These are phyloP conservation scores for Patella depressa DNA, from an alignment of 2,888 invertebrate species.

Conservation along the genomic window DNA sequence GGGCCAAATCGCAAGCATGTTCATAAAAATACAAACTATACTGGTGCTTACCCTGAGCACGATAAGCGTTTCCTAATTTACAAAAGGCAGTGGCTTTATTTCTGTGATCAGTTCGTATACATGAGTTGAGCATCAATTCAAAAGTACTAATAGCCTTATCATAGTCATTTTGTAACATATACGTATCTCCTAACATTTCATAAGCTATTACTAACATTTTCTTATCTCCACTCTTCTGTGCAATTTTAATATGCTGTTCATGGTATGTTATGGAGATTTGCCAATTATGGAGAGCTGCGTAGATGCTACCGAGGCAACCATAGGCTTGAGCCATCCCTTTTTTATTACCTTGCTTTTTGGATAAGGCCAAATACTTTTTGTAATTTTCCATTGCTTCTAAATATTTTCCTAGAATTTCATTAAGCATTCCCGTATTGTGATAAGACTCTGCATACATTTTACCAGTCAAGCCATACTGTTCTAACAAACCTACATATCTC, in stretches of 20 bases:
- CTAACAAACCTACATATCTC: slow-evolving; percentile 36
- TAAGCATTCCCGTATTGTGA: slow-evolving; percentile 64
- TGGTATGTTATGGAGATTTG: slow-evolving; percentile 60
- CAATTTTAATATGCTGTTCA: slow-evolving; percentile 61
- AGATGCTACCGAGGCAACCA: slow-evolving; percentile 65
- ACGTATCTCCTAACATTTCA: slow-evolving; percentile 65
- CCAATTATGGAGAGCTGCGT: slow-evolving; percentile 61
- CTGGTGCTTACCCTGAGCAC: slow-evolving; percentile 52
- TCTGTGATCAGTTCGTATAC: slow-evolving; percentile 22
- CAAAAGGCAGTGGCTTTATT: slow-evolving; percentile 43
- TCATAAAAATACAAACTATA: slow-evolving; percentile 61
- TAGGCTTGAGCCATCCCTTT: slow-evolving; percentile 63
- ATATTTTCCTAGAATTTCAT: slow-evolving; percentile 63
- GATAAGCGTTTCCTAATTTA: slow-evolving; percentile 61
- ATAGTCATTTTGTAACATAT: slow-evolving; percentile 56
- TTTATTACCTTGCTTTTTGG: slow-evolving; percentile 52
- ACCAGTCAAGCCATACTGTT: slow-evolving; percentile 18
- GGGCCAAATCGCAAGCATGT: slow-evolving; percentile 50
- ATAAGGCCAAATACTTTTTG: slow-evolving; percentile 53
- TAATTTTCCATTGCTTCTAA: slow-evolving; percentile 61
- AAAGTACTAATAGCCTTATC: slow-evolving; percentile 53
- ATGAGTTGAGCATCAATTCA: slow-evolving; percentile 29
- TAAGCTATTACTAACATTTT: slow-evolving; percentile 55
- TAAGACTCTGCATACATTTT: slow-evolving; percentile 53
- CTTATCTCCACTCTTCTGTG: slow-evolving; percentile 47